Evolutionary conservation across 2,797 vertebrate species (phyloP).

Genomic region (Acanthurus leucopareius): DNA sequence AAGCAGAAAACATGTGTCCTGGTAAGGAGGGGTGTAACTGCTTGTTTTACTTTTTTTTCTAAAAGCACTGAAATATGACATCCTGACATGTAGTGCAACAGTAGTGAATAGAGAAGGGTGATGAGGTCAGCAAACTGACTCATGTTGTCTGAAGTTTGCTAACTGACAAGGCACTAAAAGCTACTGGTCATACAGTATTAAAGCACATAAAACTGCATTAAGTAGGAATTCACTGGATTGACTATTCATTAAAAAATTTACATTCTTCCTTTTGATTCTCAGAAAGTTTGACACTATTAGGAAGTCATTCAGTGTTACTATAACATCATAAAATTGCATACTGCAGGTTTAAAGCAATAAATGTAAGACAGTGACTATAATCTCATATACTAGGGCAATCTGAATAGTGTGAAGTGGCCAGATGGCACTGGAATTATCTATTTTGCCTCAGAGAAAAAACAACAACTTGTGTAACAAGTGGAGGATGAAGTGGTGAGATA

Average conservation of each 20-base stretch:
- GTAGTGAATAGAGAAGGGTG: neutral
- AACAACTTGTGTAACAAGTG: constrained; percentile 51
- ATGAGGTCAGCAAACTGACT: neutral
- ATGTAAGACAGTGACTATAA: constrained; percentile 2
- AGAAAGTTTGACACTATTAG: neutral
- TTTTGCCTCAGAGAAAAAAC: constrained; percentile 45
- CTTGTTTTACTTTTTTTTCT: neutral
- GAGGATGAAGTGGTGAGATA: constrained; percentile 45
- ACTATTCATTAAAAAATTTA: neutral
- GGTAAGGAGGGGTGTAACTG: neutral
- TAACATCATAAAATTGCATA: constrained; percentile 34
- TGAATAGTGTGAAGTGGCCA: constrained; percentile 53
- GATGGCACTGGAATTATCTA: constrained; percentile 56
- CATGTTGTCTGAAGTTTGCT: neutral
- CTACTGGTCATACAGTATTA: neutral
- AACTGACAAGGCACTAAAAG: neutral
- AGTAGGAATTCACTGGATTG: neutral
- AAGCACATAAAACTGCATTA: neutral
- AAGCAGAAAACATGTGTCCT: neutral
- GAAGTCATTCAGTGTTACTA: constrained; percentile 9
- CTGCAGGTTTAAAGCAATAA: constrained; percentile 51
- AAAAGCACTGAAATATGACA: constrained; percentile 9
- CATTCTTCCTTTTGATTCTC: neutral
- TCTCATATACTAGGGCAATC: constrained; percentile 25
- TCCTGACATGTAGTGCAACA: neutral